phyloP scores from a whole-genome alignment of 2,113 vertebrate species.

The Gallinago undulata region DNA sequence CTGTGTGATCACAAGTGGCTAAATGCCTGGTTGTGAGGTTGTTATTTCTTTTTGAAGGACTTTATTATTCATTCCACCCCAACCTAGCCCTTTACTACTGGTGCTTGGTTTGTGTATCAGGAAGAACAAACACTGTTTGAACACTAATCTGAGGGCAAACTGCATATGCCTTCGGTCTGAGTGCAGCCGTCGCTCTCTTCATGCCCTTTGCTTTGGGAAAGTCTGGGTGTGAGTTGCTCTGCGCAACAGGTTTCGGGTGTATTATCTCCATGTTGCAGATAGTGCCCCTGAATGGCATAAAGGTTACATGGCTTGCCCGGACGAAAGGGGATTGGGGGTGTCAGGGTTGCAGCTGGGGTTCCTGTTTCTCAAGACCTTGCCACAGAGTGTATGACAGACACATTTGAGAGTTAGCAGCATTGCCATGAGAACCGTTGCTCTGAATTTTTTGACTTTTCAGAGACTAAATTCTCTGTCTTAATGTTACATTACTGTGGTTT shows the following conservation, averaged over 20 bases:
- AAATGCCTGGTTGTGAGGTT: not conserved
- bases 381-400: not conserved
- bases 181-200: not conserved
- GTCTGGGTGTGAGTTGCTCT: not conserved
- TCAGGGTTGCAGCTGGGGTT: not conserved
- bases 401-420: not conserved
- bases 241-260: not conserved
- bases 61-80: constrained; percentile 5
- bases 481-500: not conserved
- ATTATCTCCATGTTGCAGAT: not conserved
- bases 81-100: constrained; percentile 4
- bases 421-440: constrained; percentile 10
- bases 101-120: not conserved
- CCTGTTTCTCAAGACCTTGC: constrained; percentile 38
- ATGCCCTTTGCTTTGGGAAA: not conserved
- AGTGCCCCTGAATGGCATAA: not conserved
- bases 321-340: not conserved
- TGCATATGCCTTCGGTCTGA: not conserved
- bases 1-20: constrained; percentile 3
- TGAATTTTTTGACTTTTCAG: not conserved
- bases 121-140: constrained; percentile 26
- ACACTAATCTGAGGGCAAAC: not conserved
- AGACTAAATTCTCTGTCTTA: constrained; percentile 16
- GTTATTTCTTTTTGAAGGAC: not conserved
- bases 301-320: not conserved